A percentile compares a stretch with the other conserved stretches of the same genome.
phyloP scores from a whole-genome alignment of 2,797 vertebrate species.

The Uromys caudimaculatus region DNA sequence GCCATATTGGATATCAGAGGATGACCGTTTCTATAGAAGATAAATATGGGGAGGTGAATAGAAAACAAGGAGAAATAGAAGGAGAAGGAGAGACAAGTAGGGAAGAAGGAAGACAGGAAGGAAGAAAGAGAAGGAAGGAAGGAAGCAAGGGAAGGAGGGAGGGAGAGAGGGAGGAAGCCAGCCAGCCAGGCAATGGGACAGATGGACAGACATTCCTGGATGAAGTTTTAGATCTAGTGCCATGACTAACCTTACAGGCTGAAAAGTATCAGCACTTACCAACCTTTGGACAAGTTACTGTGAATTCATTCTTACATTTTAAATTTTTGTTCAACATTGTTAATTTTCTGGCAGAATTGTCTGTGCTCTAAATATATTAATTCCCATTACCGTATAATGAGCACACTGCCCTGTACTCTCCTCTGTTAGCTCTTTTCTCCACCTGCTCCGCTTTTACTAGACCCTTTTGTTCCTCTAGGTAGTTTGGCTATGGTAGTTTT shows the following conservation, averaged over 20 bases:
- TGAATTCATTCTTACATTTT: neutral
- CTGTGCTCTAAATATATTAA: neutral
- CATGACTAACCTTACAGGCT: neutral
- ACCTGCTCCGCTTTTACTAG: neutral
- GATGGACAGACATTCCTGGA: no score
- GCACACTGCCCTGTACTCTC: no score
- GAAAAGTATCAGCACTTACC: neutral
- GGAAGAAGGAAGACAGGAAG: rapidly evolving
- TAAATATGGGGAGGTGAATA: neutral
- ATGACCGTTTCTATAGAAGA: neutral
- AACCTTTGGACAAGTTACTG: neutral
- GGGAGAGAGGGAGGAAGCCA: neutral
- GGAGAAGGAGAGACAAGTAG: no score
- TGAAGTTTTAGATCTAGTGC: neutral
- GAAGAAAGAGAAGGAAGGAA: neutral
- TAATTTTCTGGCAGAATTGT: neutral
- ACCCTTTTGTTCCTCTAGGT: no score
- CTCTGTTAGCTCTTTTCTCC: no score
- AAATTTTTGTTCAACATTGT: neutral
- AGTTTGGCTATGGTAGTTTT: neutral
- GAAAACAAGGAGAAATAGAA: rapidly evolving
- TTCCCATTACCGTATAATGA: neutral
- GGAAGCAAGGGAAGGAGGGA: neutral
- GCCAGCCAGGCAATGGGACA: neutral
- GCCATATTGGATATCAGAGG: neutral